Evolutionary conservation across 2,797 vertebrate species (phyloP), one percentile per base, ranked within the genome.

Genomic region (Malacoctenus gilli): DNA sequence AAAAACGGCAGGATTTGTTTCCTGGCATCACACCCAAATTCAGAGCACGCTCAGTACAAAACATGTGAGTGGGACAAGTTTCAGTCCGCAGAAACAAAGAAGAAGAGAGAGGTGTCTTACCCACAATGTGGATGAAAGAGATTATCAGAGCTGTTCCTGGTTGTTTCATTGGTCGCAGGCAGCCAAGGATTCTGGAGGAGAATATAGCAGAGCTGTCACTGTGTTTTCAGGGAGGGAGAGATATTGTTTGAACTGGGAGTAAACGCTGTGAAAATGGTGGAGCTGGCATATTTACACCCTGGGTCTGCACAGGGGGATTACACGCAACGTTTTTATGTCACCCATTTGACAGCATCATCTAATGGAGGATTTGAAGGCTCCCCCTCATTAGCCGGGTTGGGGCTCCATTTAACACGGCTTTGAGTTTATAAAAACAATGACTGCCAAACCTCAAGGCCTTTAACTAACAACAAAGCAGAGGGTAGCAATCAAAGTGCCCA

Each of bases 221-320:
- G 80, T 79, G 75, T 82, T 86, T 87, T 66, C 62, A 15, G 69
- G 28, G 53, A 43, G 67, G 56, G 47, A 72, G 57, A 79, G 68
- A 42, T 55, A 77, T 66, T 84, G 86, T 91, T 91, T 91, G 89
- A 91, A 91, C 89, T 85, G 69, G 38, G 75, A 88, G 82, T 85
- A 88, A 88, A 87, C 47, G 85, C 78, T 73, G 77, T 70, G 75
- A 87, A 89, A 91, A 89, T 77, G 79, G 87, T 75, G 78, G 83
- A 77, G 85, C 82, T 87, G 89, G 87, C 87, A 90, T 89, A 89
- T 90, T 88, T 87, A 89, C 82, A 86, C 77, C 82, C 76, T 72
- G 74, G 89, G 85, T 79, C 81, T 78, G 76, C 76, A 63, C 72
- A 59, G 64, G 77, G 82, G 84, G 85, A 84, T 79, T 79, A 80